A percentile compares a stretch with the other conserved stretches of the same genome.
These are phyloP conservation scores for Caligus rogercresseyi DNA, from an alignment of 1,140 invertebrate species.

Conservation along the genomic window DNA sequence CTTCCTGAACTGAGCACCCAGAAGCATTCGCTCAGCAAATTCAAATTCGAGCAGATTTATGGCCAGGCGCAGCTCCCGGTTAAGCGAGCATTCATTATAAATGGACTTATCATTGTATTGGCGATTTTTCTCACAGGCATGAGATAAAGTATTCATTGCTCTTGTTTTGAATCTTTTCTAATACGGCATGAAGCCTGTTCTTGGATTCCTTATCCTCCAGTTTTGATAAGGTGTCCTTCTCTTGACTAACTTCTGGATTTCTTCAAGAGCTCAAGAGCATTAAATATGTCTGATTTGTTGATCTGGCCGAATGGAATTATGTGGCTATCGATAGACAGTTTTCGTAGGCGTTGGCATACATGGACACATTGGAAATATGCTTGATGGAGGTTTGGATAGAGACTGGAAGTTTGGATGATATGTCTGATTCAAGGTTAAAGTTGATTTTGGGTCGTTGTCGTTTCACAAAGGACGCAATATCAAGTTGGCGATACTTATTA, in stretches of 20 bases:
- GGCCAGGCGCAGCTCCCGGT: neutral
- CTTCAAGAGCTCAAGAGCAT: slow-evolving; percentile 22
- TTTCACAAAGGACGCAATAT: neutral
- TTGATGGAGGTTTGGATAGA: slow-evolving; percentile 25
- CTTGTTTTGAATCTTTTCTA: slow-evolving; percentile 28
- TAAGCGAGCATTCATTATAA: neutral
- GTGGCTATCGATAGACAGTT: slow-evolving; percentile 19
- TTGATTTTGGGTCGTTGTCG: neutral
- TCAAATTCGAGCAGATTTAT: slow-evolving; percentile 30
- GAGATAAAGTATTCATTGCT: slow-evolving; percentile 34
- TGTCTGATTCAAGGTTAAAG: slow-evolving; percentile 16
- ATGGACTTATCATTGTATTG: neutral
- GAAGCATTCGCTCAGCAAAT: slow-evolving; percentile 29
- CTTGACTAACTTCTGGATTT: neutral
- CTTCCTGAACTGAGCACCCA: slow-evolving; percentile 29
- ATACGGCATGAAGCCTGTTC: slow-evolving; percentile 1
- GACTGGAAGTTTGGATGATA: slow-evolving; percentile 28
- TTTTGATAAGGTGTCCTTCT: neutral
- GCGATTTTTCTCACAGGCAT: slow-evolving; percentile 28
- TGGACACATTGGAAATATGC: slow-evolving; percentile 29
- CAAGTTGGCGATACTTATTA: slow-evolving; percentile 32
- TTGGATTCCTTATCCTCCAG: neutral
- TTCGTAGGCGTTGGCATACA: slow-evolving; percentile 25
- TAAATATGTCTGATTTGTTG: slow-evolving; percentile 22
- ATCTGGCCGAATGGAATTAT: slow-evolving; percentile 21